Evolutionary conservation across 1,140 invertebrate genomes (phyloP), one percentile per base, ranked within the genome.

Genomic region (Hetaerina americana): DNA sequence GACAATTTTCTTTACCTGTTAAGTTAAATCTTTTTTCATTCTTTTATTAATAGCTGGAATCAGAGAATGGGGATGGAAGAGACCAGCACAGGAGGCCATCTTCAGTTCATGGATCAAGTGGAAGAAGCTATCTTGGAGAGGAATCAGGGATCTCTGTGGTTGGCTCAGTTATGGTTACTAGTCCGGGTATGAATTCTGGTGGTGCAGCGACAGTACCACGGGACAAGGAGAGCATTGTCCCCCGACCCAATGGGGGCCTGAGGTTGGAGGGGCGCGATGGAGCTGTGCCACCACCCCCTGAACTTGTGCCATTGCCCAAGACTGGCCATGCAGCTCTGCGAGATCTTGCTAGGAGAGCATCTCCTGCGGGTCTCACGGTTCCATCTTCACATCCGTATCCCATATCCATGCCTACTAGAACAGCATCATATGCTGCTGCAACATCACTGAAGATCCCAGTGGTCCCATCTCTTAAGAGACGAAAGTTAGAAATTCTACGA

Each of bases 401-500:
- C 25, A 18, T 25, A 27, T 18, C 27, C 1, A 68, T 27, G 67
- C 67, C 26, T 5, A 28, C 67, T 26, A 3, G 67, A 28, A 27
- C 67, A 68, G 25, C 67, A 68, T 68, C 27, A n/a, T 68, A 26
- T 27, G 27, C 67, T 3, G 25, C 67, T 27, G 67, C 67, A 28
- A 26, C 27, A 1, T 26, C 25, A 18, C 25, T 28, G 3, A 68
- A 25, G 26, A 57, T 57, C 2, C 40, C 40, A 5, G 40, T 57
- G 3, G 40, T 57, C 18, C 82, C 6, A 81, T 78, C 70, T 29
- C 82, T 88, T 6, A 90, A 90, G 76, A 89, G 88, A 76, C 85
- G 87, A 69, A 90, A 90, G 76, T 79, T 91, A 6, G 90, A 91
- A 70, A 90, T 90, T 26, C 80, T 91, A 25, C 87, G 89, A 69